Base-by-base conservation (phyloP, 2,888 invertebrate genomes). In the Drosophila fulvimacula region DNA sequence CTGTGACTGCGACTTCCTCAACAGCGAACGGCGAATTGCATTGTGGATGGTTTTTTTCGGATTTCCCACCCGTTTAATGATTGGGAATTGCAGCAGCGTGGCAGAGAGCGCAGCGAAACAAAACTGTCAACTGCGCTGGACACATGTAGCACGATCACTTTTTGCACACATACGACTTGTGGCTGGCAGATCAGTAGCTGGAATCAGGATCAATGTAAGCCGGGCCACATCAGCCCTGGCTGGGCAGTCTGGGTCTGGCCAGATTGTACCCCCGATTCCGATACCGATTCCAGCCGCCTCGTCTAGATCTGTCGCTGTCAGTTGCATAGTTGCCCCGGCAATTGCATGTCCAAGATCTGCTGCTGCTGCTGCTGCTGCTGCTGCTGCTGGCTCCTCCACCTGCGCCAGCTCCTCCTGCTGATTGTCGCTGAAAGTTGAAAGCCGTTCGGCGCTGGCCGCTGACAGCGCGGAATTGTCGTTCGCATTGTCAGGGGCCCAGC, bases 291-390 rank as follows among this genome's bases (percentile, higher is more conserved):
- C 63, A 48, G 48, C 36, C 52, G 79, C 79, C 73, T 83, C 89
- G 87, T 89, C 88, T 79, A 90, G 89, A 90, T 89, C 91, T 89
- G 90, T 86, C 87, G 88, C 78, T 89, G 90, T 89, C 90, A 88
- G 79, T 72, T 86, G 81, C 79, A 82, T 83, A 79, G 88, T 84
- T 90, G 83, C 82, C 67, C 51, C 66, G 81, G 86, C 90, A 87
- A 90, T 90, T 86, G 90, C 85, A 86, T 86, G 85, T 86, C 88
- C 81, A 69, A 73, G 80, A 69, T 56, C 79, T 57, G 56, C 59
- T 17, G 42, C 21, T 19, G n/a, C 36, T n/a, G n/a, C n/a, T n/a
- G n/a, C 79, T 57, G 56, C 59, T 17, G 42, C 21, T 19, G n/a
- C 38, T 30, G 30, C 30, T 30, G 30, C 30, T 10, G 30, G 30